Base-by-base conservation (phyloP, 2,797 vertebrate species). In the Enteromius mattozi region DNA sequence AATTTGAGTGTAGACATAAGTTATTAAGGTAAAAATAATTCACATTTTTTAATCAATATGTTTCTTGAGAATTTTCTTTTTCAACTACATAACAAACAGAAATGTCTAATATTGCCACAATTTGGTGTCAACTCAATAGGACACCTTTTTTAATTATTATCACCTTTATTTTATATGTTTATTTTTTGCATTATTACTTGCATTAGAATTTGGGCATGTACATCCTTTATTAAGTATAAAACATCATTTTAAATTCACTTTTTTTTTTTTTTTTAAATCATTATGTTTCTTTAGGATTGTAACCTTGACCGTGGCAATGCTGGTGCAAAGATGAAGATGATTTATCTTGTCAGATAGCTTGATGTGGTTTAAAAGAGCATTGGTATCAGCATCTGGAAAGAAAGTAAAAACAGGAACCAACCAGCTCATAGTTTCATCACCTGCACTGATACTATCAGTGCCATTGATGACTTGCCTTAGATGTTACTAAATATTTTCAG, bases 371-470 rank as follows among this genome's bases (percentile, higher is more conserved):
- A 9, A 59, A 77, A 42, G 51, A 5, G 51, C 33, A 13, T 54
- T 19, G 6, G 27, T 54, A 1, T 65, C 24, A 13, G 3, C n/a
- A 4, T 63, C 5, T 47, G 6, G n/a, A 33, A 35, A 61, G 12
- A 27, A 30, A 40, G 33, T 13, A 6, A 56, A 70, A 81, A 56
- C 2, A 2, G 79, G 66, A 81, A 81, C 33, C 35, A 42, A 10
- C 49, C 49, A 49, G 3, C 16, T 63, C 9, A 45, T 45, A 45
- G 56, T 78, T 63, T 40, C 49, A 30, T 42, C 66, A 45, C 47
- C 24, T 80, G 79, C 21, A 71, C n/a, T 80, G 66, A 71, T 71
- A 42, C 24, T 45, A 71, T 71, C 49, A 42, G 49, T 24, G 27
- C 17, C n/a, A 59, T 42, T 81, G 66, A 59, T 81, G 49, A 71